phyloP scores from a whole-genome alignment of 1,140 invertebrate species.

The Agraylea sexmaculata region DNA sequence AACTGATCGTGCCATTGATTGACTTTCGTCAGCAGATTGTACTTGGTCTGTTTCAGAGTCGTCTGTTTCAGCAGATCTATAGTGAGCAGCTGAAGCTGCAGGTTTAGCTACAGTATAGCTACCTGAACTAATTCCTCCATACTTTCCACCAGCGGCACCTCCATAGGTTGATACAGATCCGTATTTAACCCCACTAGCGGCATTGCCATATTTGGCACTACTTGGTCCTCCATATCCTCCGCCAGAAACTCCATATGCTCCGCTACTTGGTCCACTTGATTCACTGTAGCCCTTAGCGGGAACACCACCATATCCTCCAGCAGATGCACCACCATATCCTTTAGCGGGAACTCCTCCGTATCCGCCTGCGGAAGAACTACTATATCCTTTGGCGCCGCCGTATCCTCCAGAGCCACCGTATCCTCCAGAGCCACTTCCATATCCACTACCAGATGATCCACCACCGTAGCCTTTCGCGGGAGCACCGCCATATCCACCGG shows the following conservation, averaged over 20 bases:
- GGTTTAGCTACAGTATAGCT: too few species aligned
- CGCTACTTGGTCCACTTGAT: not conserved
- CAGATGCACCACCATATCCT: constrained; percentile 9
- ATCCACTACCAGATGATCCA: not conserved
- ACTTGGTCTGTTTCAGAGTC: constrained; percentile 3
- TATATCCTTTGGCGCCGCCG: constrained; percentile 3
- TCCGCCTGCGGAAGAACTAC: constrained; percentile 1
- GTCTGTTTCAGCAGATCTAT: constrained; percentile 9
- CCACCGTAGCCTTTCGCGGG: not conserved
- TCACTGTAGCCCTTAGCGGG: not conserved
- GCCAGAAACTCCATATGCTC: constrained; percentile 1
- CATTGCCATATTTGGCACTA: not conserved
- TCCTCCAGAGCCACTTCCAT: constrained; percentile 1
- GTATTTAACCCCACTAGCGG: not conserved
- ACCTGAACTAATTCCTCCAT: too few species aligned
- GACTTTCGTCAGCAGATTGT: not conserved
- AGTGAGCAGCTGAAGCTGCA: constrained; percentile 7
- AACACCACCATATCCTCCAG: constrained; percentile 2
- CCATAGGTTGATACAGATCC: constrained; percentile 1
- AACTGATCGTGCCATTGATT: constrained; percentile 8
- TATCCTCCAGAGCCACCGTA: constrained; percentile 8
- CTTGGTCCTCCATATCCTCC: constrained; percentile 7
- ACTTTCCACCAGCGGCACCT: not conserved
- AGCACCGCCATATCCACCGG: constrained; percentile 20
- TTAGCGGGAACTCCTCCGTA: constrained; percentile 8